Conservation (phyloP, 2,113 vertebrate genomes). For the Chascanopsetta lugubris region DNA sequence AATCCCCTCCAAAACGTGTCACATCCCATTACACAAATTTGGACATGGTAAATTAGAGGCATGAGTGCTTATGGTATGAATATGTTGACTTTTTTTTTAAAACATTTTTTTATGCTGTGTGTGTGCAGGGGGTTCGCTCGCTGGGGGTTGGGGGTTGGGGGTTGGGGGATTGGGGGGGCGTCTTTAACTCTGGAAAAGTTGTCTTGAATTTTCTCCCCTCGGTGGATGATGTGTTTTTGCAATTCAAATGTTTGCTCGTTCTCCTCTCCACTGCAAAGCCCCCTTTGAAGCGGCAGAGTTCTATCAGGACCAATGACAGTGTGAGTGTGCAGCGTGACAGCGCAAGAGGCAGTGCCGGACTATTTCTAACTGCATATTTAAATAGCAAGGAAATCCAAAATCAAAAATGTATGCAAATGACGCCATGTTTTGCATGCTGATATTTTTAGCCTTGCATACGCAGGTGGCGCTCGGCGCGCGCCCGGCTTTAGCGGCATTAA, state of each 20-base stretch:
- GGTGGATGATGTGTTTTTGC: conserved; percentile 95
- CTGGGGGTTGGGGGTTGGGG: conserved; percentile 59
- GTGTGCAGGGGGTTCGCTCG: conserved; percentile 67
- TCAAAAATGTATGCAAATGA: conserved; percentile 84
- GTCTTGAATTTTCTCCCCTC: conserved; percentile 89
- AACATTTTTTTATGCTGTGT: no score
- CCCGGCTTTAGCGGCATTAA: conserved; percentile 74
- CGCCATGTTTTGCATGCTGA: conserved; percentile 78
- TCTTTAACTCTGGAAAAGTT: conserved; percentile 85
- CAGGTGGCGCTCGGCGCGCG: conserved; percentile 65
- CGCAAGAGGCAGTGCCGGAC: conserved; percentile 93
- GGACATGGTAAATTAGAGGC: conserved; percentile 81
- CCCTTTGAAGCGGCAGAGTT: conserved; percentile 96
- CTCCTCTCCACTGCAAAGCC: conserved; percentile 90
- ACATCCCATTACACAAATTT: conserved; percentile 83
- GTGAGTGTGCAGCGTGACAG: conserved; percentile 98
- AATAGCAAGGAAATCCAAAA: conserved; percentile 78
- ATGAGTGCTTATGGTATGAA: conserved; percentile 72
- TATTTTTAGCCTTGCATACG: conserved; percentile 77
- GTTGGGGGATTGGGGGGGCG: conserved; percentile 60
- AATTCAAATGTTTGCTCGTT: conserved; percentile 97
- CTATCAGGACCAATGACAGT: conserved; percentile 98
- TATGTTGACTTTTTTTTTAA: conserved; percentile 72
- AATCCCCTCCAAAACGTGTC: conserved; percentile 79
- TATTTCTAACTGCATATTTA: conserved; percentile 92